Evolutionary conservation across 2,113 vertebrate genomes (phyloP).

Genomic region (Gymnogyps californianus): DNA sequence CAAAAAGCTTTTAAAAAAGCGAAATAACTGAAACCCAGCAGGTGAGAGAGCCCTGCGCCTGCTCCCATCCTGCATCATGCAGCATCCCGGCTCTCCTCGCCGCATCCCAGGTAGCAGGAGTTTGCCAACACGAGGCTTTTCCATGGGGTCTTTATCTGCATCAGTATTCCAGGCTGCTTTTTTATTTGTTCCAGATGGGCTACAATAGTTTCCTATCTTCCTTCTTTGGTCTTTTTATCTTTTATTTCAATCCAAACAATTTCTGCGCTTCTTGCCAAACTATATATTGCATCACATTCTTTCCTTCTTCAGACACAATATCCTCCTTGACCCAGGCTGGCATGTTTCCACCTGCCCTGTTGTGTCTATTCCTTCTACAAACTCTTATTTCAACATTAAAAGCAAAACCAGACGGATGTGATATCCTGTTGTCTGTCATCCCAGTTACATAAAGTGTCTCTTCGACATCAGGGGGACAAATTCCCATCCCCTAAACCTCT

Average conservation of each 20-base stretch:
- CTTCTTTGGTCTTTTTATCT: slow-evolving; percentile 59
- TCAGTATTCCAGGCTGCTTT: slow-evolving; percentile 11
- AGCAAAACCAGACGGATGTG: slow-evolving; percentile 29
- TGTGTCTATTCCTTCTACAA: slow-evolving; percentile 63
- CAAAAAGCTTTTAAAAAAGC: not conserved
- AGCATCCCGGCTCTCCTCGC: not conserved
- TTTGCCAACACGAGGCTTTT: not conserved
- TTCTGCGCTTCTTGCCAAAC: slow-evolving; percentile 59
- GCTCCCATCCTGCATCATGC: not conserved
- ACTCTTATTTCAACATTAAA: slow-evolving; percentile 43
- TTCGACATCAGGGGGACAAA: not conserved
- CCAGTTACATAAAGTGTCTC: slow-evolving; percentile 46
- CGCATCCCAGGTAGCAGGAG: not conserved
- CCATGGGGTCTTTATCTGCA: slow-evolving; percentile 22
- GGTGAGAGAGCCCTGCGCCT: not conserved
- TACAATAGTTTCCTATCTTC: slow-evolving; percentile 53
- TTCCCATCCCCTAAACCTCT: not conserved
- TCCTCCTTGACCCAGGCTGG: slow-evolving; percentile 67
- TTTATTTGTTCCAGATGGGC: slow-evolving; percentile 71
- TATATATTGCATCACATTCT: slow-evolving; percentile 68
- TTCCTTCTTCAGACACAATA: slow-evolving; percentile 70
- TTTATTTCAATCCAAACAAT: slow-evolving; percentile 70
- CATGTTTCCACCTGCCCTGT: slow-evolving; percentile 58
- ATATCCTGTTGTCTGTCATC: slow-evolving; percentile 40
- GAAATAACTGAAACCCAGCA: not conserved